A percentile compares a stretch with the other conserved stretches of the same genome.
phyloP scores from a whole-genome alignment of 35 echinoderm and acorn worm species.

The Heliocidaris tuberculata region DNA sequence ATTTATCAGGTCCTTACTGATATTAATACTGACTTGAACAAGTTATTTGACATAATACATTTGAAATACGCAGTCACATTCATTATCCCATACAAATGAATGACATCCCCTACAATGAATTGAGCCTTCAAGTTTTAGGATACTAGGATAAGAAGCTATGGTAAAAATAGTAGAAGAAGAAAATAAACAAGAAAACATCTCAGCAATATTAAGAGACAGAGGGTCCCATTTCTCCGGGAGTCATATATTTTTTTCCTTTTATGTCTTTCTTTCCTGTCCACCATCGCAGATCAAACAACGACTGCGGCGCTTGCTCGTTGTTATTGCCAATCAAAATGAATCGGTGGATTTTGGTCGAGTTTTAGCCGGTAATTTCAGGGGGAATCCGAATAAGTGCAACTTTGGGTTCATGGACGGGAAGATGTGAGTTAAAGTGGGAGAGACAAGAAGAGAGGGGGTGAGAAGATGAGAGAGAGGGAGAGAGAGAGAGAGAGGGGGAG shows the following conservation, averaged over 20 bases:
- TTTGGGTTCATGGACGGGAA: not conserved
- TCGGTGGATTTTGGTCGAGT: not conserved
- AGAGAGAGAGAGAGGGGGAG: not conserved
- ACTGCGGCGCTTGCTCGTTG: not conserved
- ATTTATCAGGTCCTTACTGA: too few species aligned
- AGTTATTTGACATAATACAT: too few species aligned
- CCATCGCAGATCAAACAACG: not conserved
- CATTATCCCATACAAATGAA: too few species aligned
- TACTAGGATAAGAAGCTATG: not conserved
- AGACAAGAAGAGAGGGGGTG: not conserved
- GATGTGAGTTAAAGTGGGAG: not conserved
- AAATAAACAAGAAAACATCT: not conserved
- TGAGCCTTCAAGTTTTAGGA: too few species aligned
- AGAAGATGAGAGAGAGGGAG: not conserved
- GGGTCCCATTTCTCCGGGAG: too few species aligned
- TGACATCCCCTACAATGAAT: too few species aligned
- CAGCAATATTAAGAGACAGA: not conserved
- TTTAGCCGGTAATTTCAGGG: not conserved
- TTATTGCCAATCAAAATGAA: slow-evolving; percentile 1
- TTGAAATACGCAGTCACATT: too few species aligned
- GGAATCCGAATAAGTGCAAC: not conserved
- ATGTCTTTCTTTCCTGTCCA: not conserved
- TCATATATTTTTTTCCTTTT: not conserved
- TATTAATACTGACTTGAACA: too few species aligned
- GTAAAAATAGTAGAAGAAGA: not conserved